Base-by-base conservation (phyloP, 2,113 vertebrate species). In the Myotis yumanensis region DNA sequence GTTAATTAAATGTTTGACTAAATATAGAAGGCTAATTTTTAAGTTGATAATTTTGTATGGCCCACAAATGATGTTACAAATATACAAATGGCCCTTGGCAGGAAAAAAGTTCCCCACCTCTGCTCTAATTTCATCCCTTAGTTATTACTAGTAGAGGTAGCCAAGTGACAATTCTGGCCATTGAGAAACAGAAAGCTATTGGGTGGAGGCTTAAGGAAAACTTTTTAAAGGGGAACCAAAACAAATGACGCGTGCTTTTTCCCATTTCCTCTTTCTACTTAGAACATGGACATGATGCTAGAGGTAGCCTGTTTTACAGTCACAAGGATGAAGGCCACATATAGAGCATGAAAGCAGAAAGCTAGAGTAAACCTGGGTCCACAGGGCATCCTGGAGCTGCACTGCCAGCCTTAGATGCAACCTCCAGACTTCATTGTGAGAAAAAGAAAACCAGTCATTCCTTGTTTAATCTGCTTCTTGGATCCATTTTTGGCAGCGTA, bases 361-460 rank as follows among this genome's bases (percentile, higher is more conserved):
- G 54, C 57, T 35, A 52, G 40, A 54, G 86, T 59, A 73, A 40
- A 69, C 68, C 48, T 22, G 28, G n/a, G 28, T 90, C 37, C 18
- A 35, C 14, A 37, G 30, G 79, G 30, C 4, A 66, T 73, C 30
- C 48, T 4, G 9, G 35, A 80, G 35, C 72, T 72, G 69, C 4
- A 71, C 18, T 22, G 64, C 15, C 23, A 62, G 75, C 15, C 40
- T 43, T 52, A 68, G 43, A 12, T 64, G 73, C 32, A 12, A 91
- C 35, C 43, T 87, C 12, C 23, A 72, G 52, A 80, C 57, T 59
- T 85, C 64, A 48, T 52, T 6, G 23, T 46, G 10, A 72, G 40
- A 68, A 91, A 86, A 91, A 64, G 16, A 86, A 57, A 75, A 59
- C 12, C n/a, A 90, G 62, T 79, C n/a, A 90, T 86, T 79, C 80